Base-by-base conservation (phyloP, 2,888 invertebrate species). In the Caenorhabditis panamensis region DNA sequence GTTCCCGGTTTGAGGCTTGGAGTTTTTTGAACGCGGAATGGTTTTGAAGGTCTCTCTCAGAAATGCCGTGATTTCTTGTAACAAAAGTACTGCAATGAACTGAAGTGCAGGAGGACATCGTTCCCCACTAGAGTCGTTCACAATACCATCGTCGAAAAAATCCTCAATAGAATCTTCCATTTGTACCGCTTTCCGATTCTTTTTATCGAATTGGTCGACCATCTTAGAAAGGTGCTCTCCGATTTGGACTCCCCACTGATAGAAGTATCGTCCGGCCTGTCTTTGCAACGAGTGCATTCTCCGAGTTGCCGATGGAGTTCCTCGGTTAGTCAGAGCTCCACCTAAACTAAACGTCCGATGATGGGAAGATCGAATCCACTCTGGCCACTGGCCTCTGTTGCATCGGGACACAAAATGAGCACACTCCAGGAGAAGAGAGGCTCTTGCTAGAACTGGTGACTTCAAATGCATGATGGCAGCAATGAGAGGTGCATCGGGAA, bases 371-470 rank as follows among this genome's bases (percentile, higher is more conserved):
- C 89, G 78, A 53, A 90, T 89, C 91, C 99, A 99, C 69, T 95
- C 94, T 0, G 99, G 98, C 99, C 99, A 99, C 87, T 96, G 96
- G 0, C 97, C 97, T 91, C 96, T 95, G 92, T 98, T 99, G 92
- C 99, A 99, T 85, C 96, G 94, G 91, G 98, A 97, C 1, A 99
- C 97, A 87, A 98, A 95, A 91, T 97, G 95, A 0, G 97, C 95
- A 91, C 97, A 97, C 92, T 99, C 99, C 79, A 99, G 92, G 8
- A 98, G 92, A 67, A 98, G 93, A 0, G 96, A 94, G 3, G 99
- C 98, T 90, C 97, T 93, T 0, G 96, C 94, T 0, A 97, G 95
- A 0, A 98, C 94, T 0, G 98, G 96, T 0, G 98, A 96, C 91
- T 96, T 95, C 93, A 99, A 93, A 92, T 98, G 97, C 61, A 99